Evolutionary conservation across 2,113 vertebrate genomes (phyloP), one percentile per base, ranked within the genome.

Genomic region (Phaethon lepturus): DNA sequence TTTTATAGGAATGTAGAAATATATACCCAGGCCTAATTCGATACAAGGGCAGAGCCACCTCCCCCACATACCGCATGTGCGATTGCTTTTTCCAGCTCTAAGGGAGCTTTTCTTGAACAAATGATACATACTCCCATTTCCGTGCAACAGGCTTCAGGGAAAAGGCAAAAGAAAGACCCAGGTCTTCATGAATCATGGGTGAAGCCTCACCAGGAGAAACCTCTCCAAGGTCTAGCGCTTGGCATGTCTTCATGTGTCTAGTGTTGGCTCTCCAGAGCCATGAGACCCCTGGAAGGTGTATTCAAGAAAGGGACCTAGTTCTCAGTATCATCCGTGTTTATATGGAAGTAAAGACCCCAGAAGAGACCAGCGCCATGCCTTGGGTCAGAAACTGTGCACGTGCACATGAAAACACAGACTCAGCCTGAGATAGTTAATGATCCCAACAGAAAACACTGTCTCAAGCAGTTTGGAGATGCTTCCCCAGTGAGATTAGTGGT

Each of bases 81-180:
- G 64, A 95, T 92, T 90, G 81, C 63, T 85, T 92, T 93, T 71
- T 85, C 56, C 78, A 55, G 50, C 74, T 86, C 91, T 91, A 14
- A 28, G 52, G 86, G 85, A 88, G 42, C 77, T 91, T 58, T 95
- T 83, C 59, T 47, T 29, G 35, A 74, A 6, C 40, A 56, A 90
- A 74, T 69, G 53, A 88, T 58, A 66, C 58, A 28, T 11, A 58
- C 67, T 90, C 81, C 40, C 3, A 38, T 80, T 86, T 96, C 85
- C 12, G 0, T 63, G 8, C 76, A 66, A 56, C 0, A 10, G 56
- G 49, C 96, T 84, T 74, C 24, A 25, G 62, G 75, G 87, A 92
- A 69, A 90, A 94, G 66, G 42, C 42, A 86, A 6, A 56, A 90
- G 38, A 86, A 74, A 85, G 81, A 53, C n/a, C 49, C 45, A 47